Evolutionary conservation across 2,797 vertebrate species (phyloP), one percentile per base, ranked within the genome.

Genomic region (Danionella dracula): DNA sequence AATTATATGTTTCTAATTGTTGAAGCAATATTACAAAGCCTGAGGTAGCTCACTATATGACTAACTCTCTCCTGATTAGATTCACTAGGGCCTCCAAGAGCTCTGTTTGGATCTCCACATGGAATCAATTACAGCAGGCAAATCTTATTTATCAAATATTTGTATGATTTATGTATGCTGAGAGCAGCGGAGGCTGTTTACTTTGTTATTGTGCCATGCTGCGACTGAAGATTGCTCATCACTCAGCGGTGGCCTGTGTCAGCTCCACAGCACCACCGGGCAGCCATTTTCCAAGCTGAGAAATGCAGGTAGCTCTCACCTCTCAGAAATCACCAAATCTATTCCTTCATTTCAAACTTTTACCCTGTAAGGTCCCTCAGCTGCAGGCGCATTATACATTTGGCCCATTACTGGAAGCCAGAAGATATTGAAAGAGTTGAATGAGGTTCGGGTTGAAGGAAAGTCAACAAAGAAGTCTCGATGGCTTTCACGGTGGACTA

Each of bases 41-140:
- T 59, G 45, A 68, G 65, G 64, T 66, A 49, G 40, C 42, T 56
- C 66, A 23, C 38, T 51, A 70, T 53, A 66, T 63, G 62, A 72
- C 61, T 70, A 76, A 63, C 66, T 58, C 54, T 56, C 13, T 51
- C 53, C 74, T 84, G 72, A 83, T 84, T 77, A 75, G 27, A 29
- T 10, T 72, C 81, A 85, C 83, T 80, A 79, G 76, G 64, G 74
- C 75, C 76, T 78, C 78, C 76, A 70, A 84, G 80, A 51, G 32
- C 79, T 80, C 67, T 80, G 83, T 88, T 79, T 82, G 73, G 68
- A 74, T 77, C 74, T 81, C 72, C 66, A 73, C 77, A 76, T 78
- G 80, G 68, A 73, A 70, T 75, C 77, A 75, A 82, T 86, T 87
- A 85, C 69, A 51, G 72, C 76, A 76, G 83, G 82, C 79, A 86